Conservation (phyloP, 1,140 invertebrate species). For the Brachionus asplanchnoidis region DNA sequence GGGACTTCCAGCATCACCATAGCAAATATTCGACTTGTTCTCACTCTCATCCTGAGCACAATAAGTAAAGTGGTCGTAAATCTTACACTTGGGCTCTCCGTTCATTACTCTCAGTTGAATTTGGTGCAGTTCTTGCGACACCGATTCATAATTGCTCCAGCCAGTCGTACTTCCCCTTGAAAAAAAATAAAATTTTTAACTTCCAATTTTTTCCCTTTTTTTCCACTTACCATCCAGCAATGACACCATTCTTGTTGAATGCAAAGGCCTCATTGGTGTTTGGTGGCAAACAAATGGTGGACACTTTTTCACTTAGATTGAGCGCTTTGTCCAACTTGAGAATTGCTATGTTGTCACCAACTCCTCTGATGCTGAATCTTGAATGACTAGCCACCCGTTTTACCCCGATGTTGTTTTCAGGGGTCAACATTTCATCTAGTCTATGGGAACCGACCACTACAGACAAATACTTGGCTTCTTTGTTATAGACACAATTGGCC, state of each 20-base stretch:
- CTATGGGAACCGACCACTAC: not conserved
- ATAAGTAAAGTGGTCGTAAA: not conserved
- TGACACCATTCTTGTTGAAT: not conserved
- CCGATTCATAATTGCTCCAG: not conserved
- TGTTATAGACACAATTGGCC: conserved; percentile 14
- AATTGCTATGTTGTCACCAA: not conserved
- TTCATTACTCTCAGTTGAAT: not conserved
- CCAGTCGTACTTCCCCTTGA: conserved; percentile 10
- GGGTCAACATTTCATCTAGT: not conserved
- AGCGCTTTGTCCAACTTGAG: not conserved
- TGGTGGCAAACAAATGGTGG: not conserved
- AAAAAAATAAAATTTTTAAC: not conserved
- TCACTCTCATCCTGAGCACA: not conserved
- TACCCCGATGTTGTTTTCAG: not conserved
- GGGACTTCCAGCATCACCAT: not conserved
- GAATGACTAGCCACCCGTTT: not conserved
- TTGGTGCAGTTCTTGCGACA: not conserved
- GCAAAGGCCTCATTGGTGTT: not conserved
- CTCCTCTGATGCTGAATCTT: not conserved
- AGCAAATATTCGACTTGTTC: conserved; percentile 18
- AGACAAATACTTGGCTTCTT: not conserved
- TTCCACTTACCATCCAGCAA: not conserved
- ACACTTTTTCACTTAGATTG: not conserved
- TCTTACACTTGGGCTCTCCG: not conserved
- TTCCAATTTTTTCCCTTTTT: not conserved